Conservation (phyloP, 2,113 vertebrate species). For the Chelonoidis abingdonii region DNA sequence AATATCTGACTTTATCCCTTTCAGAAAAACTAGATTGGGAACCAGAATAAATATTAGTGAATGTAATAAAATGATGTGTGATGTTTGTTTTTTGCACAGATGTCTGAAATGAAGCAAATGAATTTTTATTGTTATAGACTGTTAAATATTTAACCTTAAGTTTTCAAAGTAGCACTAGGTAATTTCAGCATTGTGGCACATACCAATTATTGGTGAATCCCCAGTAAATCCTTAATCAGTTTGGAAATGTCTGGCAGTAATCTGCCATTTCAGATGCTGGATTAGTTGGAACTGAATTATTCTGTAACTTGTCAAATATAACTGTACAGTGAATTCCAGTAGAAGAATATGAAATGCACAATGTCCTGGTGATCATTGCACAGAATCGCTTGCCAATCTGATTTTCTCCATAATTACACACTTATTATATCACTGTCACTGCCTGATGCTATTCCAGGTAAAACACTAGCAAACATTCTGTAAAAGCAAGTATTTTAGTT, state of each 20-base stretch:
- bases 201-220: neutral
- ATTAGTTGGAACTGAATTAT: neutral
- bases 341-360: neutral
- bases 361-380: neutral
- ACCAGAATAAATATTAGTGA: neutral
- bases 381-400: neutral
- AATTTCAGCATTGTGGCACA: neutral
- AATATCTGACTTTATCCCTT: neutral
- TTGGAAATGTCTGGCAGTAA: neutral
- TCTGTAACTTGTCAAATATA: neutral
- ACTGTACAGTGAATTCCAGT: neutral
- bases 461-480: neutral
- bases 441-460: neutral
- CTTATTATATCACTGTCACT: neutral
- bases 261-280: neutral
- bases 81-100: neutral
- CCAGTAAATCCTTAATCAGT: neutral
- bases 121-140: neutral
- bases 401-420: neutral
- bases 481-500: neutral
- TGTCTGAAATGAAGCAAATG: neutral
- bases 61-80: neutral
- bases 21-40: neutral
- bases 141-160: neutral
- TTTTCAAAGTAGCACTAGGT: neutral